Evolutionary conservation across 2,113 vertebrate species (phyloP), one percentile per base, ranked within the genome.

Genomic region (Monopterus albus): DNA sequence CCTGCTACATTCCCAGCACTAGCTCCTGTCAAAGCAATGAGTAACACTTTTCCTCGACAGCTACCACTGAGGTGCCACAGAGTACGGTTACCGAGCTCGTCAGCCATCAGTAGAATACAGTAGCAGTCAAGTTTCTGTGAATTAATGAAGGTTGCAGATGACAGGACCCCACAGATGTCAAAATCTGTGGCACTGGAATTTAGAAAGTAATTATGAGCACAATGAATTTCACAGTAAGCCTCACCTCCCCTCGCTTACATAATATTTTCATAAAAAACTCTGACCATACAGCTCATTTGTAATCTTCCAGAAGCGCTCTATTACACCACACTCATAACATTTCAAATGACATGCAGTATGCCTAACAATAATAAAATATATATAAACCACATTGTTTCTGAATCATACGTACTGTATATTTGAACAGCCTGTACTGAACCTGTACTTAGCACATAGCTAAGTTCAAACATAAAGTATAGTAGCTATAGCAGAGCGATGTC

Each of bases 81-180:
- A 76, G 52, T 20, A 21, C 1, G 18, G 33, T 49, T 3, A 43
- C 33, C 47, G 14, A 2, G 4, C 45, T 63, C 64, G 23, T 40
- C 69, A 21, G 51, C 63, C 50, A 7, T 45, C 57, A 39, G 40
- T 43, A 2, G 18, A 10, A 31, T 11, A 66, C 21, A 6, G 45
- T 52, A 28, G 61, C 11, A 23, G 56, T 46, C 47, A 51, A 25
- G 21, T 47, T 29, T 49, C 26, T 69, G 31, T 38, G 20, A 61
- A 61, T 72, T 72, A 70, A 78, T 68, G 49, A 86, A 60, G 65
- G 59, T 78, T 76, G 49, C 59, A 60, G 33, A 46, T 40, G 55
- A 83, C 64, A 58, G 12, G 33, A 60, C 11, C 39, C 25, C 2
- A 42, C 33, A 67, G 35, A 50, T 40, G 25, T 68, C 56, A 47